A percentile compares a stretch with the other conserved stretches of the same genome.
phyloP scores from a whole-genome alignment of 2,888 invertebrate genomes.

The Drosophila nr. perissopoda region DNA sequence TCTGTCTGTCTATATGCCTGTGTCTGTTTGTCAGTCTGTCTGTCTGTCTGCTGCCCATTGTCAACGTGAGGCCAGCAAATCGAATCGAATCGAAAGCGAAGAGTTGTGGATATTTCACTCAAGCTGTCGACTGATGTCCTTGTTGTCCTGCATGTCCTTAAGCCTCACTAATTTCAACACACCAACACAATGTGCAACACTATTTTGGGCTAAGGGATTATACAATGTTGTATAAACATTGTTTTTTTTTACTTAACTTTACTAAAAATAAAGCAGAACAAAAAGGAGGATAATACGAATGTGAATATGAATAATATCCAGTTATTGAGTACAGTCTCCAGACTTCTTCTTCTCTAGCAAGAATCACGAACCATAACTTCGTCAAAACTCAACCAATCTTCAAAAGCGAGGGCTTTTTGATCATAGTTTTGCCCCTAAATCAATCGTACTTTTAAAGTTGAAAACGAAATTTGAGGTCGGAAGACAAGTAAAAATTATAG shows the following conservation, averaged over 20 bases:
- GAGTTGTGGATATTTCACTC: slow-evolving; percentile 64
- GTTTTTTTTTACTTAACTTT: neutral
- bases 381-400: no score
- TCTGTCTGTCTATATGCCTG: neutral
- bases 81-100: slow-evolving; percentile 39
- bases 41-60: slow-evolving; percentile 38
- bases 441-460: no score
- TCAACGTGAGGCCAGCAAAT: slow-evolving; percentile 47
- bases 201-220: neutral
- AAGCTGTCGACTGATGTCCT: slow-evolving; percentile 40
- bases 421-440: no score
- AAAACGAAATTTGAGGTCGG: no score
- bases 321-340: neutral
- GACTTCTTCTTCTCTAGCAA: neutral
- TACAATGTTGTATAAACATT: slow-evolving; percentile 1
- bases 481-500: no score
- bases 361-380: no score
- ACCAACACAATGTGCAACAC: slow-evolving; percentile 27
- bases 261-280: neutral
- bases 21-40: no score
- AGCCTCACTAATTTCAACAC: slow-evolving; percentile 47
- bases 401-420: no score
- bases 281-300: neutral
- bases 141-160: slow-evolving; percentile 28
- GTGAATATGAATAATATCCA: neutral